Evolutionary conservation across 2,888 invertebrate species (phyloP), one percentile per base, ranked within the genome.

Genomic region (Sarcophaga caerulescens): DNA sequence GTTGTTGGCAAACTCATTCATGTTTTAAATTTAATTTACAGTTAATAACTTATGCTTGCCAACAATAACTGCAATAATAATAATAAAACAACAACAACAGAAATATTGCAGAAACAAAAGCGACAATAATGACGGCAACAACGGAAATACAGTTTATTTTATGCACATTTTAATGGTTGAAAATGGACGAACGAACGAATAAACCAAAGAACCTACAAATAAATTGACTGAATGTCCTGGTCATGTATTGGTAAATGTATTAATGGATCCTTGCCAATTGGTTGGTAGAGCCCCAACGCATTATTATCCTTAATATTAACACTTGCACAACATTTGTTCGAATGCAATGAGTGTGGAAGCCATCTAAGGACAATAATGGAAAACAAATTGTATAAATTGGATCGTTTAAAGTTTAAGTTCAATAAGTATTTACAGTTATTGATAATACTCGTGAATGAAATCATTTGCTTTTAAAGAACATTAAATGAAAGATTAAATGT

Each of bases 1-100:
- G 83, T 62, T 73, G 80, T 66, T 82, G 84, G 78, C 82, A 87
- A 35, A 79, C 79, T 81, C 78, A 81, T 83, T 35, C 81, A 76
- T 84, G 78, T 79, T 88, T 85, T 84, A 85, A 88, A 88, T 85
- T 85, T 84, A 87, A 87, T 87, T 88, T 84, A 78, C 88, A 87
- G 88, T 87, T 87, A 88, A 88, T 87, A 84, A 87, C 82, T 85
- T 85, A 83, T 86, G 84, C 66, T 81, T 71, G 77, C 78, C 81
- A 60, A 75, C 83, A 74, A 69, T 35, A 35, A 35, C 2, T 35
- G 35, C 35, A 35, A 35, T 35, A 35, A 35, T 10, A 35, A 35
- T 10, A 35, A 35, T 5, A 5, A 25, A 5, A 25, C 4, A 73
- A 71, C 66, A 76, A 77, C 79, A 78, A 52, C 60, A 65, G 70